Evolutionary conservation across 2,888 invertebrate species (phyloP).

Genomic region (Koerneria pararmatus): DNA sequence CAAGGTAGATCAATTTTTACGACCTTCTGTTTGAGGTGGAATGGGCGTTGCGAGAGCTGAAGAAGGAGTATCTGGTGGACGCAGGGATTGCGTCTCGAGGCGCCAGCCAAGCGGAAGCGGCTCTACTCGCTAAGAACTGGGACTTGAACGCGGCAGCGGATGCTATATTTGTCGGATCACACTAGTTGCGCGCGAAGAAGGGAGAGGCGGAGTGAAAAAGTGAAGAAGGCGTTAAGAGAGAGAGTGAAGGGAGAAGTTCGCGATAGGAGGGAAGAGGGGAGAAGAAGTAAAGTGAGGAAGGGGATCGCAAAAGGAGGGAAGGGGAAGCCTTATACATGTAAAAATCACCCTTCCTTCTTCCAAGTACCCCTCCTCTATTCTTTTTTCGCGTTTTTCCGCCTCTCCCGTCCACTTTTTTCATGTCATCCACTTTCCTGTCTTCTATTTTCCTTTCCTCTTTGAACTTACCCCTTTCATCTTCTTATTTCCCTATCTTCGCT

Average conservation of each 20-base stretch:
- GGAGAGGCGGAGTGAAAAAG: too few relatives aligned
- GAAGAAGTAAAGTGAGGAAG: background rate
- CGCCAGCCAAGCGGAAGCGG: constrained; percentile 22
- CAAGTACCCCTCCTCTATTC: too few relatives aligned
- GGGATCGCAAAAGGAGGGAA: constrained; percentile 4
- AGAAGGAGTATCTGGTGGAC: constrained; percentile 33
- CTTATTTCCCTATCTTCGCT: too few relatives aligned
- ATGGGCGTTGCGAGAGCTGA: constrained; percentile 35
- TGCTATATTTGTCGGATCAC: constrained; percentile 15
- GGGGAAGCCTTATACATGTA: constrained; percentile 8
- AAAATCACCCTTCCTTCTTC: constrained; percentile 22
- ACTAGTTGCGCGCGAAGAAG: too few relatives aligned
- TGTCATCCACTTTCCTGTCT: too few relatives aligned
- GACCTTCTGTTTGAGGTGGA: too few relatives aligned
- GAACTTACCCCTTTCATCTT: too few relatives aligned
- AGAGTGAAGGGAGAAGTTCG: constrained; percentile 7
- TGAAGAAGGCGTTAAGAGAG: constrained; percentile 21
- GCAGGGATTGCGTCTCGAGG: constrained; percentile 19
- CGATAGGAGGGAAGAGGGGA: constrained; percentile 27
- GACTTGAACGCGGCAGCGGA: constrained; percentile 31
- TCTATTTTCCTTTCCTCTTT: too few relatives aligned
- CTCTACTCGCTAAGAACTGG: constrained; percentile 25
- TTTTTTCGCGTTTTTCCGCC: too few relatives aligned
- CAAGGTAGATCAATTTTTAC: too few relatives aligned
- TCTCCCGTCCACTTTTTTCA: too few relatives aligned